These are phyloP conservation scores for Plebejus argus DNA, from an alignment of 2,888 invertebrate species.

Conservation along the genomic window DNA sequence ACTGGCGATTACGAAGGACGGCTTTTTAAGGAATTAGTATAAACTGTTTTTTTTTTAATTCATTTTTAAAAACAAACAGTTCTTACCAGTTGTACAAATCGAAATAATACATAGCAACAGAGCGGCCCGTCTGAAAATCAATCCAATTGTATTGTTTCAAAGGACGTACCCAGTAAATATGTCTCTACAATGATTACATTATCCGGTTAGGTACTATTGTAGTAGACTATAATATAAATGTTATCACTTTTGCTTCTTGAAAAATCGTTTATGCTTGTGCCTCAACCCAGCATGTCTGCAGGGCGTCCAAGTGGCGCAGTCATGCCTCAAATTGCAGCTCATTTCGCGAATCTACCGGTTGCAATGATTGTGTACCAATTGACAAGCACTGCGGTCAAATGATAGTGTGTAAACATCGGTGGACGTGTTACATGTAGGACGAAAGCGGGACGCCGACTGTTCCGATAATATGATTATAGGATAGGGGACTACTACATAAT, in stretches of 20 bases:
- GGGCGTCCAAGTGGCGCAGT: constrained; percentile 65
- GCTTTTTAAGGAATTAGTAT: too few species aligned
- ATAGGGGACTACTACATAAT: neutral
- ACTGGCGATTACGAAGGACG: too few species aligned
- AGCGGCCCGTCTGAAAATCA: too few species aligned
- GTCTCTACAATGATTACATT: too few species aligned
- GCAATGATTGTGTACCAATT: constrained; percentile 67
- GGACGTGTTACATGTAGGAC: constrained; percentile 39
- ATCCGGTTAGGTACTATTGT: too few species aligned
- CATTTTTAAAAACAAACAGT: too few species aligned
- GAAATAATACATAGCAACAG: too few species aligned
- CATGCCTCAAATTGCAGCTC: constrained; percentile 72
- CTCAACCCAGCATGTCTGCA: constrained; percentile 52
- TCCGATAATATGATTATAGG: constrained; percentile 27
- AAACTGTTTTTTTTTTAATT: too few species aligned
- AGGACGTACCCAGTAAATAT: too few species aligned
- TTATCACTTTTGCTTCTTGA: neutral
- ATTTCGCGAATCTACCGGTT: constrained; percentile 64
- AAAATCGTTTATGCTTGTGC: constrained; percentile 32
- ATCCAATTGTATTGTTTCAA: too few species aligned
- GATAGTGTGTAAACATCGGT: constrained; percentile 44
- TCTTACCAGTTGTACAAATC: too few species aligned
- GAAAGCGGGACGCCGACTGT: constrained; percentile 36
- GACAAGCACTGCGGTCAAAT: constrained; percentile 52
- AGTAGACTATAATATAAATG: too few species aligned